phyloP scores from a whole-genome alignment of 2,888 invertebrate species.

The Timema cristinae region DNA sequence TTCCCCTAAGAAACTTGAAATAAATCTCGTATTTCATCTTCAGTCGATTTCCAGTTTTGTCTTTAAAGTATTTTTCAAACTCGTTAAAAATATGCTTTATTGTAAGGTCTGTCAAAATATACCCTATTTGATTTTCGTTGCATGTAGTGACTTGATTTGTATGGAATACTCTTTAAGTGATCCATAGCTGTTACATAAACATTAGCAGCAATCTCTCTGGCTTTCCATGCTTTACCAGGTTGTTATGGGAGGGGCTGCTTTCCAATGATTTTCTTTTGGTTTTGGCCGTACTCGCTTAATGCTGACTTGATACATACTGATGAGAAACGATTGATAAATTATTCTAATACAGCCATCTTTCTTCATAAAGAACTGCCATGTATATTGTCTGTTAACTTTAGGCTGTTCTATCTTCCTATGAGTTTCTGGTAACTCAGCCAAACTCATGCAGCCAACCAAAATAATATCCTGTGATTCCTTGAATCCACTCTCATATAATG shows the following conservation, averaged over 20 bases:
- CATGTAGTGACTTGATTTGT: neutral
- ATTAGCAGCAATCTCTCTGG: neutral
- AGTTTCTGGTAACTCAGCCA: neutral
- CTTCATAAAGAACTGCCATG: neutral
- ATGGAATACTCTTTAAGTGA: slow-evolving; percentile 4
- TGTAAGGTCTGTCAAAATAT: neutral
- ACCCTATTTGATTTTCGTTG: neutral
- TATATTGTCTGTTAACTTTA: neutral
- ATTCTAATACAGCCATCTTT: neutral
- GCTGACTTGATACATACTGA: neutral
- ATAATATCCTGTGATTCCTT: neutral
- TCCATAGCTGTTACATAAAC: neutral
- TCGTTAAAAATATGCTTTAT: neutral
- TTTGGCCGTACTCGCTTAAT: neutral
- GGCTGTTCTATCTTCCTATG: neutral
- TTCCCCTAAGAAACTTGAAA: neutral
- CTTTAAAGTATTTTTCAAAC: neutral
- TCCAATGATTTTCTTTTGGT: neutral
- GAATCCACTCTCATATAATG: neutral
- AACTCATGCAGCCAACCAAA: neutral
- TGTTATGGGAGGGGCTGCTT: neutral
- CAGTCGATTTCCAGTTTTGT: neutral
- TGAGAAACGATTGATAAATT: neutral
- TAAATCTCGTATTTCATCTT: neutral
- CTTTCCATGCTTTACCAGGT: neutral